These are phyloP conservation scores for Gambusia holbrooki DNA, from an alignment of 2,113 vertebrate genomes.

Conservation along the genomic window DNA sequence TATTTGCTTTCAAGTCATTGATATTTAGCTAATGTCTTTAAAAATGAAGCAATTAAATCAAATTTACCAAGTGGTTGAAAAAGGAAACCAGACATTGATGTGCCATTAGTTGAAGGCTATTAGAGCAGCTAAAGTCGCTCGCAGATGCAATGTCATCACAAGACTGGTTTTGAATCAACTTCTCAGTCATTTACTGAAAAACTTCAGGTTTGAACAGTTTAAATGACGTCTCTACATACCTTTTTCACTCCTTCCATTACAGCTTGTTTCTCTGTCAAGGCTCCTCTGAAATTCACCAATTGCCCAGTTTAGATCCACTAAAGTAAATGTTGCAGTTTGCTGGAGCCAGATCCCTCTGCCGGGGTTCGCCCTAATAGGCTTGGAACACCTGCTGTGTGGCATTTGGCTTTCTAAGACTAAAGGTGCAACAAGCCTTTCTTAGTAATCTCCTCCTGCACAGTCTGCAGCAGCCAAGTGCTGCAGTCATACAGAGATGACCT, in stretches of 20 bases:
- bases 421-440: conserved; percentile 47
- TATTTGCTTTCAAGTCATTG: no score
- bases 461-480: conserved; percentile 38
- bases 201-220: not conserved
- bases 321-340: conserved; percentile 22
- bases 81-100: not conserved
- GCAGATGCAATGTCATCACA: not conserved
- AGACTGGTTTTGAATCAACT: no score
- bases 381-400: conserved; percentile 63
- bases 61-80: not conserved
- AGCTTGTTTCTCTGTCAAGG: conserved; percentile 6
- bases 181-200: not conserved
- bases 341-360: conserved; percentile 29
- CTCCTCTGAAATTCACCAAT: conserved; percentile 17
- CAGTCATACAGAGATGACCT: conserved; percentile 22
- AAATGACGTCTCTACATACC: conserved; percentile 52
- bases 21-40: not conserved
- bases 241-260: conserved; percentile 64
- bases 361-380: conserved; percentile 47
- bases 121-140: conserved; percentile 39
- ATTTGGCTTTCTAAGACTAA: conserved; percentile 59
- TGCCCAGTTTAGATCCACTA: conserved; percentile 8
- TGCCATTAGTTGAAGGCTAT: not conserved
- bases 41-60: not conserved
- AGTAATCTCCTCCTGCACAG: conserved; percentile 63